Base-by-base conservation (phyloP, 2,888 invertebrate species). In the Stenurella melanura region DNA sequence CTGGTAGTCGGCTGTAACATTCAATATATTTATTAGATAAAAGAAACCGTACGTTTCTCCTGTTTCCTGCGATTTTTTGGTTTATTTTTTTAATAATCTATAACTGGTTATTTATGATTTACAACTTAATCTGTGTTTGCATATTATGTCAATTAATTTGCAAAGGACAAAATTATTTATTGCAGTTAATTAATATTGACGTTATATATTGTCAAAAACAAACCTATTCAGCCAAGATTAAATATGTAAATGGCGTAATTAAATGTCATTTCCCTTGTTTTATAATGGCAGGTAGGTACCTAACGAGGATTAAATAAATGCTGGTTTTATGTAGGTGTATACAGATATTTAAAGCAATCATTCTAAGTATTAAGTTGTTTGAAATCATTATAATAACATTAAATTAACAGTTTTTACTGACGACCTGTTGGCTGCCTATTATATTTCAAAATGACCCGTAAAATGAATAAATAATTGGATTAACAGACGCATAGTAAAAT, bases 231-330 rank as follows among this genome's bases (percentile, higher is more conserved):
- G 54, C 73, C 61, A 17, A 38, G 73, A 75, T 77, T 79, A 77
- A 73, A 73, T 75, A 78, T 80, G 80, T 74, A 78, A 80, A 80
- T 78, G 38, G 80, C 73, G 63, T 78, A 78, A 80, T 80, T 80
- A 78, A 80, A 76, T 80, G 76, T 74, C 74, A 75, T 80, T 78
- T 78, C 68, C 75, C 73, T 66, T 34, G 70, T 64, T 80, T 77
- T 69, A 74, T 73, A 73, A 70, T 42, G 71, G 76, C 76, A 78
- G 75, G 76, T 77, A 78, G 75, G 76, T 77, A 78, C 73, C 70
- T 70, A 73, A 76, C 73, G 73, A 74, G 75, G 78, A 76, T 74
- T 73, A 78, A 60, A 78, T 75, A 77, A 80, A 76, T 76, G 75
- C 61, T 63, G 66, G 34, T 66, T 18, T 21, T n/a, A 75, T 64